Conservation (phyloP, 2,113 vertebrate species). For the Corythaeola cristata region DNA sequence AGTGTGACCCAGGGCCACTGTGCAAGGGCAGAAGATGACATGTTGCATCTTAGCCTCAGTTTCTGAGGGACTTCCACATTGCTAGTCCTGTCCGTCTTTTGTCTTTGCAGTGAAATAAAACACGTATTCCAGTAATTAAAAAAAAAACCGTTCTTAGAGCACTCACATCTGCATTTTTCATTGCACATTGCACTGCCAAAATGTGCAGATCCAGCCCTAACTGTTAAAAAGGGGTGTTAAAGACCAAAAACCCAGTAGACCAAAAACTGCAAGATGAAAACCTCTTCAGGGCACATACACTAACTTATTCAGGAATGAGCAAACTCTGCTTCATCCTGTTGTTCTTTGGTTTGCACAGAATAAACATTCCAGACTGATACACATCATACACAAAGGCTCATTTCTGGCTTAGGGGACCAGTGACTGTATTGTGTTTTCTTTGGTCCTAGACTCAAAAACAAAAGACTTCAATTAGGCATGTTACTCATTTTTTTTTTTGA, state of each 20-base stretch:
- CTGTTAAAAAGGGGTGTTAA: neutral
- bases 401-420: neutral
- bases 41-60: neutral
- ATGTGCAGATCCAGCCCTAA: neutral
- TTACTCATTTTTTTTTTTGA: neutral
- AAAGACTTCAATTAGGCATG: neutral
- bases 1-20: neutral
- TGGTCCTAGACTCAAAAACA: neutral
- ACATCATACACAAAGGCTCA: neutral
- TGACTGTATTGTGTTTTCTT: neutral
- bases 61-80: neutral
- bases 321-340: neutral
- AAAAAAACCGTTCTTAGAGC: neutral
- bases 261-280: neutral
- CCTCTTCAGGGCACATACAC: neutral
- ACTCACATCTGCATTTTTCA: neutral
- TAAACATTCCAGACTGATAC: conserved; percentile 9
- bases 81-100: neutral
- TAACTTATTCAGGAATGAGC: neutral
- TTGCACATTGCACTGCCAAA: neutral
- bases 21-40: neutral
- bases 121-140: neutral
- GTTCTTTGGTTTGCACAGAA: neutral
- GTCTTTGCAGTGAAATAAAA: neutral
- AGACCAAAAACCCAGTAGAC: neutral